phyloP scores from a whole-genome alignment of 2,797 vertebrate species.

The Acanthurus leucopareius region DNA sequence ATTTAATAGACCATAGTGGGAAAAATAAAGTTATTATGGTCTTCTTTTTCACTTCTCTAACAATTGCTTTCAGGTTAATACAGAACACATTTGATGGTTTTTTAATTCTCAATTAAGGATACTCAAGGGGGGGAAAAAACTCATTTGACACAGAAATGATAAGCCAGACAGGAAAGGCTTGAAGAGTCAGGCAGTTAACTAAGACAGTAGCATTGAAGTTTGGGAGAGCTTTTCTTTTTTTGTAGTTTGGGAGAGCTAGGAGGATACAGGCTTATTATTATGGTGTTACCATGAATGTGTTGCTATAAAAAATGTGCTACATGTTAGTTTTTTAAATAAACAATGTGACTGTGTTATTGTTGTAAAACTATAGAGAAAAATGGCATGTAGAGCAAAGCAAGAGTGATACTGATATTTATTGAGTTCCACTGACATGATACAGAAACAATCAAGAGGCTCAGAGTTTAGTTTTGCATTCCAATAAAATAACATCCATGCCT shows the following conservation, averaged over 20 bases:
- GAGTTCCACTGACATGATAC: conserved; percentile 53
- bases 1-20: too few species aligned
- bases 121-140: too few species aligned
- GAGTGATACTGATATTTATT: conserved; percentile 64
- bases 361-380: background rate
- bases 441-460: conserved; percentile 51
- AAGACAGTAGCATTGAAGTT: background rate
- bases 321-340: background rate
- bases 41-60: too few species aligned
- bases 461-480: conserved; percentile 57
- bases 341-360: background rate
- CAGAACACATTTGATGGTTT: too few species aligned
- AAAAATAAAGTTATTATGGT: too few species aligned
- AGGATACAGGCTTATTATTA: too few species aligned
- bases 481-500: conserved; percentile 62
- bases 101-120: too few species aligned
- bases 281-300: background rate
- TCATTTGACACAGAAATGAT: too few species aligned
- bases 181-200: background rate
- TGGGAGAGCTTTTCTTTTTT: too few species aligned
- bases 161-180: background rate
- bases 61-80: too few species aligned
- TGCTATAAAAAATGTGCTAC: background rate
- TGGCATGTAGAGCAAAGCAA: conserved; percentile 1
- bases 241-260: too few species aligned